phyloP scores from a whole-genome alignment of 2,113 vertebrate species.

The Odobenus rosmarus region DNA sequence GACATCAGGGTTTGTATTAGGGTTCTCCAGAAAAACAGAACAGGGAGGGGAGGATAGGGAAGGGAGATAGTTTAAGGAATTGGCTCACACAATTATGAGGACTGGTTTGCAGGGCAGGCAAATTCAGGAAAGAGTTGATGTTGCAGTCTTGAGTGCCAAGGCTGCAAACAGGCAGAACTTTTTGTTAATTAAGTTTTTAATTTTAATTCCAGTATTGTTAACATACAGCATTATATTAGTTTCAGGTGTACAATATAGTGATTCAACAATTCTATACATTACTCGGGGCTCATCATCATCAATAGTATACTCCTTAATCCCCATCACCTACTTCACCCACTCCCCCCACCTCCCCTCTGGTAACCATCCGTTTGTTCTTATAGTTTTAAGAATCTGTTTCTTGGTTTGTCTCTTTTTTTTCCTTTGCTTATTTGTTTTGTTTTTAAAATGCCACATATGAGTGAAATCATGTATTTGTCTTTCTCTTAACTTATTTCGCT shows the following conservation, averaged over 20 bases:
- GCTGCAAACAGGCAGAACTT: not conserved
- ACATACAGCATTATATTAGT: not conserved
- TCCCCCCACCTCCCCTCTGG: not conserved
- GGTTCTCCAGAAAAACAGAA: conserved; percentile 4
- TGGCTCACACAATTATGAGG: not conserved
- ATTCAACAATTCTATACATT: not conserved
- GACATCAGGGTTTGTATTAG: not conserved
- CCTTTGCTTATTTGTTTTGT: not conserved
- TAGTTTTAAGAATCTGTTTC: not conserved
- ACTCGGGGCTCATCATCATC: not conserved
- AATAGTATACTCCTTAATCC: not conserved
- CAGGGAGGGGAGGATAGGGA: not conserved
- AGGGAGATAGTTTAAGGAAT: not conserved
- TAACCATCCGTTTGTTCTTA: not conserved
- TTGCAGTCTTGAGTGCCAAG: not conserved
- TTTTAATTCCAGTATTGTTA: not conserved
- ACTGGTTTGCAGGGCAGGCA: not conserved
- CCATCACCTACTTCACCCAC: not conserved
- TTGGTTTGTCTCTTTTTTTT: not conserved
- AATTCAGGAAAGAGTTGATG: conserved; percentile 20
- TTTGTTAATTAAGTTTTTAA: not conserved
- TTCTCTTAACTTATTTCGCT: not conserved
- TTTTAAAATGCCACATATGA: not conserved
- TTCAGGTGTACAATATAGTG: not conserved
- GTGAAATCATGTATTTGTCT: not conserved